Evolutionary conservation across 2,888 invertebrate genomes (phyloP).

Genomic region (Bembecia ichneumoniformis): DNA sequence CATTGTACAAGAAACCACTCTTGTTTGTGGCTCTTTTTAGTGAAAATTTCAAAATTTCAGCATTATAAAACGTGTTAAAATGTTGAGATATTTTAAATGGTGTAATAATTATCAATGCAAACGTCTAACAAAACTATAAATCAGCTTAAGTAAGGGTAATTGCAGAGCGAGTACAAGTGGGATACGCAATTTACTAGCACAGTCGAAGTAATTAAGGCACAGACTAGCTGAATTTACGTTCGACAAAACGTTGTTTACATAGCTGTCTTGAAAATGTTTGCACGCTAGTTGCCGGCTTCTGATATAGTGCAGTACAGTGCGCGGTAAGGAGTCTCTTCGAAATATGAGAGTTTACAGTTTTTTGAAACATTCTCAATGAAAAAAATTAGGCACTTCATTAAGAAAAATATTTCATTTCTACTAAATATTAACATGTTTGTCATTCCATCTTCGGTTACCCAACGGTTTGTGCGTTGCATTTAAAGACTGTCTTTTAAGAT

Average conservation of each 20-base stretch:
- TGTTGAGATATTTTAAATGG: background rate
- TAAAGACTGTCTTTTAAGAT: too few relatives aligned
- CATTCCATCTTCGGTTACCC: too few relatives aligned
- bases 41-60: too few relatives aligned
- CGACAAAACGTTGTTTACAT: constrained; percentile 26
- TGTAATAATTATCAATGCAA: constrained; percentile 15
- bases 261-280: constrained; percentile 28
- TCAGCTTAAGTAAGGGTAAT: constrained; percentile 23
- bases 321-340: background rate
- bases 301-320: background rate
- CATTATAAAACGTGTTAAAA: too few relatives aligned
- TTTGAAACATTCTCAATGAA: too few relatives aligned
- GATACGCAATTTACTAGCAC: constrained; percentile 28
- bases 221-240: constrained; percentile 27
- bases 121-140: constrained; percentile 16
- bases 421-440: too few relatives aligned
- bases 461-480: too few relatives aligned
- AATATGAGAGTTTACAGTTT: too few relatives aligned
- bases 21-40: too few relatives aligned
- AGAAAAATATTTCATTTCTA: too few relatives aligned
- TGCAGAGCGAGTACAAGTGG: constrained; percentile 17
- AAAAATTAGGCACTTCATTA: too few relatives aligned
- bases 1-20: too few relatives aligned
- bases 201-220: constrained; percentile 26
- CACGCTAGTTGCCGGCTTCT: constrained; percentile 11